These are phyloP conservation scores for Rhorus exstirpatorius DNA, from an alignment of 2,888 invertebrate genomes.

Conservation along the genomic window DNA sequence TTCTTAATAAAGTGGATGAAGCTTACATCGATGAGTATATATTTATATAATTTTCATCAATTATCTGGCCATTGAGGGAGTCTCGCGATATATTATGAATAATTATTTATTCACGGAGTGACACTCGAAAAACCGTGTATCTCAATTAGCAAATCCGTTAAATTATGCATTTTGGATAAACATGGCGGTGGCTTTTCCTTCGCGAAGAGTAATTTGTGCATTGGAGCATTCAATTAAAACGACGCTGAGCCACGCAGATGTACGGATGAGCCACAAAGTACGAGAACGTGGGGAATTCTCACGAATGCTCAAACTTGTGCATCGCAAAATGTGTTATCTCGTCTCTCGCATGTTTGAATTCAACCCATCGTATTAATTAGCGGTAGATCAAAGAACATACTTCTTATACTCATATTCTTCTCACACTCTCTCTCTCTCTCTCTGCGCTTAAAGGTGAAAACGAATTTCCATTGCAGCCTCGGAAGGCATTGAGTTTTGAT, in stretches of 20 bases:
- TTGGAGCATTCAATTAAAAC: constrained; percentile 9
- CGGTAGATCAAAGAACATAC: neutral
- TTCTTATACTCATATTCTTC: neutral
- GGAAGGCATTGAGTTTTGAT: neutral
- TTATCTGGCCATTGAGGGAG: neutral
- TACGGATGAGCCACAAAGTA: neutral
- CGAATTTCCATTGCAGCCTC: neutral
- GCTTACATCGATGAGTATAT: neutral
- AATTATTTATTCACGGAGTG: constrained; percentile 6
- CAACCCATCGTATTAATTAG: constrained; percentile 1
- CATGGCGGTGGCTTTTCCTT: neutral
- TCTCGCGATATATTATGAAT: neutral
- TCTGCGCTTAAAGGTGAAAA: neutral
- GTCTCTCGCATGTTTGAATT: neutral
- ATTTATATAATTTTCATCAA: neutral
- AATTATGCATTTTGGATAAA: neutral
- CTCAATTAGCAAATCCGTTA: constrained; percentile 5
- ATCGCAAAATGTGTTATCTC: constrained; percentile 1
- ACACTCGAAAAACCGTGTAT: neutral
- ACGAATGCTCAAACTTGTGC: constrained; percentile 5
- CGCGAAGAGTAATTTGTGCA: neutral
- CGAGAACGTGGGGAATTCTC: neutral
- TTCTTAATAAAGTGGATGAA: neutral
- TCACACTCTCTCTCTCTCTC: neutral
- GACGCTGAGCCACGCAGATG: neutral